phyloP scores from a whole-genome alignment of 2,797 vertebrate species.

The Discoglossus pictus region DNA sequence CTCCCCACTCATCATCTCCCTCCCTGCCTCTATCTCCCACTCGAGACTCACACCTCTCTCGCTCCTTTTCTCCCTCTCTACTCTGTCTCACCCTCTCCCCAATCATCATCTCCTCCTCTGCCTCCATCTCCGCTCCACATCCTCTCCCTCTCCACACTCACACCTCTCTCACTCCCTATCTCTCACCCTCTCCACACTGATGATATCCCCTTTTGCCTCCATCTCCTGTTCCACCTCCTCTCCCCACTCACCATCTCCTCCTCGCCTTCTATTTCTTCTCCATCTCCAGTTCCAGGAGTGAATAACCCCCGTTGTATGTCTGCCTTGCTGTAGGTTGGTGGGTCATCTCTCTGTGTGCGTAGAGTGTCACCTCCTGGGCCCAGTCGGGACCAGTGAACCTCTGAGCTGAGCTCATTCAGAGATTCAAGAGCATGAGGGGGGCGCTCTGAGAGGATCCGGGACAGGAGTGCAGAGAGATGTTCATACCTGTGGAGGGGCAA shows the following conservation, averaged over 20 bases:
- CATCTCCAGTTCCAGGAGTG: conserved; percentile 8
- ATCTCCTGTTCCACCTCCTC: neutral
- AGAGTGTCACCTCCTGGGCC: conserved; percentile 74
- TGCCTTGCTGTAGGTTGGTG: conserved; percentile 16
- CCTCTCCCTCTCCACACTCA: too few species aligned
- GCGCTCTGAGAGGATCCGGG: conserved; percentile 84
- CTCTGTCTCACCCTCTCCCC: neutral
- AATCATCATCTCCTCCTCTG: neutral
- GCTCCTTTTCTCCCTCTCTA: too few species aligned
- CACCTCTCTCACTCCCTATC: too few species aligned
- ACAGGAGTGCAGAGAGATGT: conserved; percentile 80
- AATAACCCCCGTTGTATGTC: conserved; percentile 23
- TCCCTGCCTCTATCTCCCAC: too few species aligned
- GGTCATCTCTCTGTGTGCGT: conserved; percentile 63
- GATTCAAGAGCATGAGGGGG: conserved; percentile 83
- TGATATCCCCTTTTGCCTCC: too few species aligned
- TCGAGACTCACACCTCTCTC: too few species aligned
- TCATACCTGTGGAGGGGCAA: conserved; percentile 79
- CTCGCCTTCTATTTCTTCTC: conserved; percentile 27
- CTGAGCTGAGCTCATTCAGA: conserved; percentile 83
- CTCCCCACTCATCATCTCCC: too few species aligned
- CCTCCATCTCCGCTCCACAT: neutral
- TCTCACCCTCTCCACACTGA: too few species aligned
- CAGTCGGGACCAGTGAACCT: conserved; percentile 78
- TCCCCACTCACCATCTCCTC: conserved; percentile 35